phyloP scores from a whole-genome alignment of 2,888 invertebrate genomes.

The Brassicogethes aeneus region DNA sequence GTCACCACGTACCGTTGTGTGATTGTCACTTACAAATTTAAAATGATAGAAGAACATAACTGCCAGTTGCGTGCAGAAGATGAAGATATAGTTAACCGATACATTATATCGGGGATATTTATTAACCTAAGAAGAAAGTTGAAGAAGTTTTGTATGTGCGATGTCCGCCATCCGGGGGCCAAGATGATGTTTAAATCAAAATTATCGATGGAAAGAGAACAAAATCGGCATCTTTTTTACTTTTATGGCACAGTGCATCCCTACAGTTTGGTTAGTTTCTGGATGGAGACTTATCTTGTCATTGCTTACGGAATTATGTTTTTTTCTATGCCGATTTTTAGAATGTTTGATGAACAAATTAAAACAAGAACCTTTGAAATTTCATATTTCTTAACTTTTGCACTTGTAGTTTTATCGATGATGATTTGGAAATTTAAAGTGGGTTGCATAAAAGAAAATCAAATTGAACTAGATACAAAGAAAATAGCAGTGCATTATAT shows the following conservation, averaged over 20 bases:
- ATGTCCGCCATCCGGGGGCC: constrained; percentile 1
- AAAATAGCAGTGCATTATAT: background rate
- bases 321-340: too few species aligned
- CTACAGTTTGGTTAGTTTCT: constrained; percentile 7
- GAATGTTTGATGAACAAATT: too few species aligned
- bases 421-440: background rate
- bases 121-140: constrained; percentile 8
- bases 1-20: too few species aligned
- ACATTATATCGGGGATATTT: constrained; percentile 8
- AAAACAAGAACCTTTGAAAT: too few species aligned
- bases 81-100: too few species aligned
- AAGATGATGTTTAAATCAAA: constrained; percentile 9
- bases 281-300: background rate
- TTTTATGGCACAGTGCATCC: constrained; percentile 11
- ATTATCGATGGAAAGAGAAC: constrained; percentile 5
- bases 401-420: too few species aligned
- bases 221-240: constrained; percentile 7
- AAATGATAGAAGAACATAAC: too few species aligned
- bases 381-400: too few species aligned
- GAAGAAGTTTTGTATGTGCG: constrained; percentile 5
- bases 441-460: background rate
- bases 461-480: background rate
- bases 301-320: too few species aligned
- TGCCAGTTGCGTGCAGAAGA: too few species aligned
- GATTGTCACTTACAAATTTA: too few species aligned